These are phyloP conservation scores for Nasonia giraulti DNA, from an alignment of 1,140 invertebrate species.

Conservation along the genomic window DNA sequence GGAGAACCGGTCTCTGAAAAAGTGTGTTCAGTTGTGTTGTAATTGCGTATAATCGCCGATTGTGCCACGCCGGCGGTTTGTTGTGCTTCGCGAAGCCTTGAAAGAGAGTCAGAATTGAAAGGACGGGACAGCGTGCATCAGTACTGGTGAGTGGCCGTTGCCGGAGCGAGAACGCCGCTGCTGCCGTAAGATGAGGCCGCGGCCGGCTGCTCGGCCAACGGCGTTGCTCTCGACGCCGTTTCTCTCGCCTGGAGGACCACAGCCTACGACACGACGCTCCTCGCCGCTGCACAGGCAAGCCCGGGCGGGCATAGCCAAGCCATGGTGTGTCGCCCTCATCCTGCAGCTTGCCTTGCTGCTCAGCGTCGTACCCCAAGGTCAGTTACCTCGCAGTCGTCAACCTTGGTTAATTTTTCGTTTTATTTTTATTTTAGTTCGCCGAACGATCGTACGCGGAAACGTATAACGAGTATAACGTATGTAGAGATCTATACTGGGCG, in stretches of 20 bases:
- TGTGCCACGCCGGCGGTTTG: no score
- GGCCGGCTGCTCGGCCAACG: conserved; percentile 46
- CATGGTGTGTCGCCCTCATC: conserved; percentile 59
- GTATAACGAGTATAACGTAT: not conserved
- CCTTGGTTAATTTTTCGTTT: not conserved
- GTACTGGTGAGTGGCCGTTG: not conserved
- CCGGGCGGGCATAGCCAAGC: conserved; percentile 53
- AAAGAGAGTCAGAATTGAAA: not conserved
- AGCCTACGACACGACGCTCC: conserved; percentile 10
- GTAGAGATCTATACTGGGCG: not conserved
- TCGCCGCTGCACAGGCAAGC: not conserved
- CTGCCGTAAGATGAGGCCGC: conserved; percentile 38
- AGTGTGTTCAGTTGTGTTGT: not conserved
- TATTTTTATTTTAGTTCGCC: not conserved
- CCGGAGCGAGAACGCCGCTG: not conserved
- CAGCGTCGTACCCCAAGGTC: conserved; percentile 67
- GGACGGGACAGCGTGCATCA: not conserved
- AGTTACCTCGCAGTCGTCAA: conserved; percentile 37
- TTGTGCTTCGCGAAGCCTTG: not conserved
- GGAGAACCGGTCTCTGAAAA: not conserved
- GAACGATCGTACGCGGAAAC: not conserved
- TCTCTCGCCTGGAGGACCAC: conserved; percentile 49
- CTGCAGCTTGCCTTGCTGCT: conserved; percentile 64
- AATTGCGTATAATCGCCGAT: no score
- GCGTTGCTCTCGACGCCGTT: conserved; percentile 37